phyloP scores from a whole-genome alignment of 2,888 invertebrate genomes.

The Heliconius hortense region DNA sequence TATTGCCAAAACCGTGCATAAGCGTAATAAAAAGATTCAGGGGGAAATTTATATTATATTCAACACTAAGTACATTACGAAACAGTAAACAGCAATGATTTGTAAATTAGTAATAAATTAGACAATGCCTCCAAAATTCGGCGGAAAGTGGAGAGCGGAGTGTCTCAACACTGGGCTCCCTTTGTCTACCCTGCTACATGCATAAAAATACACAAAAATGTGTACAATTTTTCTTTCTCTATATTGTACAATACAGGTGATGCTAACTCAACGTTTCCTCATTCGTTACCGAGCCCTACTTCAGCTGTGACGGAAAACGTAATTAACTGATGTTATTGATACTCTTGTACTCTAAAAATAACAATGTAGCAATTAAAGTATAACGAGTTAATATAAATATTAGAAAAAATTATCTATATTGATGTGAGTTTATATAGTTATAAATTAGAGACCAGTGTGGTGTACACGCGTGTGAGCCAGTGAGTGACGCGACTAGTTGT shows the following conservation, averaged over 20 bases:
- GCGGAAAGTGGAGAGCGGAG: too few species aligned
- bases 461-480: too few species aligned
- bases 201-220: background rate
- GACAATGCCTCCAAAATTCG: too few species aligned
- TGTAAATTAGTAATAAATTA: too few species aligned
- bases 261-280: conserved; percentile 29
- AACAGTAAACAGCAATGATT: too few species aligned
- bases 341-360: conserved; percentile 11
- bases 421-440: background rate
- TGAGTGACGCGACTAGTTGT: too few species aligned
- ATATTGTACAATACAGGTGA: conserved; percentile 5
- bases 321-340: conserved; percentile 23
- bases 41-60: too few species aligned
- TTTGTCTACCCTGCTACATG: too few species aligned
- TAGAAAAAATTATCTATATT: background rate
- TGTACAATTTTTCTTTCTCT: background rate
- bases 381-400: background rate
- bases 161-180: too few species aligned
- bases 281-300: conserved; percentile 15
- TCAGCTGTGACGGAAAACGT: conserved; percentile 13
- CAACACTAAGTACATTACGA: too few species aligned
- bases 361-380: conserved; percentile 2
- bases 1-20: too few species aligned
- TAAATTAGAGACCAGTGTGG: background rate
- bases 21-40: too few species aligned